These are phyloP conservation scores for Glyphotaelius pellucidus DNA, from an alignment of 2,888 invertebrate species.

Conservation along the genomic window DNA sequence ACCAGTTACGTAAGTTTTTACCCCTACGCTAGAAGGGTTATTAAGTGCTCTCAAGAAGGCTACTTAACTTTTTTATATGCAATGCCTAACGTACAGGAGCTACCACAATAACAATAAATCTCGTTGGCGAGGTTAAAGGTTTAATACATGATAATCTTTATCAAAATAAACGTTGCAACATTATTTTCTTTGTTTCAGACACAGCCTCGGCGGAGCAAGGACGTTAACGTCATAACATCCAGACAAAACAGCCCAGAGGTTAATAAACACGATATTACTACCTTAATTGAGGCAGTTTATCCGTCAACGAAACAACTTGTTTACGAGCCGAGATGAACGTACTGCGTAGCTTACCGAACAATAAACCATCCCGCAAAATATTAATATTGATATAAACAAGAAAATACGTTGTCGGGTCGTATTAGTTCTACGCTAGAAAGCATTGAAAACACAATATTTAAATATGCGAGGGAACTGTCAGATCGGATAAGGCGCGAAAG, in stretches of 20 bases:
- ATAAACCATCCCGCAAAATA: slow-evolving; percentile 4
- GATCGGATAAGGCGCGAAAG: slow-evolving; percentile 58
- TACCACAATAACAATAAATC: background rate
- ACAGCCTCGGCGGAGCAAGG: slow-evolving; percentile 46
- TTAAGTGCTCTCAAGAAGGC: background rate
- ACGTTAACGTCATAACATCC: slow-evolving; percentile 54
- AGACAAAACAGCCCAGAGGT: slow-evolving; percentile 54
- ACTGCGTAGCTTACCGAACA: slow-evolving; percentile 21
- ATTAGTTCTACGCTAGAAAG: slow-evolving; percentile 36
- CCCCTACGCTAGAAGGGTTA: no score
- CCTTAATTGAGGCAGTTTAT: slow-evolving; percentile 8
- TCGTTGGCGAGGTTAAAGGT: background rate
- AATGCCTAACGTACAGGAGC: background rate
- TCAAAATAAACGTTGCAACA: background rate
- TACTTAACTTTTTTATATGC: background rate
- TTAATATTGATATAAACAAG: slow-evolving; percentile 51
- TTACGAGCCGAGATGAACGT: slow-evolving; percentile 37
- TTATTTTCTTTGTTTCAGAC: slow-evolving; percentile 55
- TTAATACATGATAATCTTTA: background rate
- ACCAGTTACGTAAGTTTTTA: no score
- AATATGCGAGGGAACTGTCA: slow-evolving; percentile 57
- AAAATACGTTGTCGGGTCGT: slow-evolving; percentile 49
- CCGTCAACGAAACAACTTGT: slow-evolving; percentile 29
- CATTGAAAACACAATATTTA: slow-evolving; percentile 34
- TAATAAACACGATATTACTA: slow-evolving; percentile 34